Base-by-base conservation (phyloP, 2,888 invertebrate genomes). In the Argyresthia albistria region DNA sequence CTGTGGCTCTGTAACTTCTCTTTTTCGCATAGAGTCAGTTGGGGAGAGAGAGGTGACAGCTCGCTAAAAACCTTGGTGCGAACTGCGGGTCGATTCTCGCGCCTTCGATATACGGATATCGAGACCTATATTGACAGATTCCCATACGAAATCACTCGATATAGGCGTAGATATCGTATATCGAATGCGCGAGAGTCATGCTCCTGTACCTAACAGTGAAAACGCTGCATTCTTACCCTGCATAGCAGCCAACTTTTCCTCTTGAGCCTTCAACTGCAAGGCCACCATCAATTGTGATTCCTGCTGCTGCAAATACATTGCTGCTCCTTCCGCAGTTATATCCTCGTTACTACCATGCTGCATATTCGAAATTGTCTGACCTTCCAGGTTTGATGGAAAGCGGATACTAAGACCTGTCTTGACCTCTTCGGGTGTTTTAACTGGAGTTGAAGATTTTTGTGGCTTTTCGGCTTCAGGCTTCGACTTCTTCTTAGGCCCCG, bases 231-330 rank as follows among this genome's bases (percentile, higher is more conserved):
- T 39, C 43, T 88, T 78, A 76, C 86, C 60, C 62, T 90, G 90
- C 70, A 91, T 84, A 25, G 88, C 84, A 7, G 83, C 80, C 39
- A 91, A 71, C 64, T 83, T 89, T 60, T 91, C 90, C 63, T 91
- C 91, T 60, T 91, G 91, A 43, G 90, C 91, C 64, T 90, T 90
- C 52, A 91, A 67, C 59, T 91, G 91, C 57, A 91, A 67, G 8
- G 91, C 90, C 46, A 91, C 86, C 78, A 90, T 76, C 47, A 91
- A 60, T 60, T 91, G 90, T 0, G 90, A 88, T 67, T 91, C 91
- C 63, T 91, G 91, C 59, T 91, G 90, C 58, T 91, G 90, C 55
- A 91, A 70, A 54, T 88, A 89, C 35, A 90, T 66, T 8, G 89
- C 73, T 1, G 89, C 84, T 43, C 89, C 89, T 66, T 90, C 90